Evolutionary conservation across 2,888 invertebrate genomes (phyloP), one percentile per base, ranked within the genome.

Genomic region (Polylopha cassiicola): DNA sequence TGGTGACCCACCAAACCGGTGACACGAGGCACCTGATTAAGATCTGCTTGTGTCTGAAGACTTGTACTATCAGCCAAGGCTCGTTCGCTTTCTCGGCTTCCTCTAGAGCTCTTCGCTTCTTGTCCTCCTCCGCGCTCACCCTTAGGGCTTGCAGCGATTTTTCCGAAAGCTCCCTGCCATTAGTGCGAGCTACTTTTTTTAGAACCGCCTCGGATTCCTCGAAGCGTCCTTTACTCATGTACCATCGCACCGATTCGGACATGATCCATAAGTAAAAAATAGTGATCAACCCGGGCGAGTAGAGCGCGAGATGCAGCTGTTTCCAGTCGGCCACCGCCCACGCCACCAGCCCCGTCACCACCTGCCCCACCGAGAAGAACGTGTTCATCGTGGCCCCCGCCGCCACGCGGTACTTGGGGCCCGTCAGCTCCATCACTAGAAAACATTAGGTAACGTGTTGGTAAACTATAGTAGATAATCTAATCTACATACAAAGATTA

Each of bases 161-260:
- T 0, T 73, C 64, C 1, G 73, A 72, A 2, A 81, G 37, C 8
- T 56, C 38, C 17, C 51, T 75, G 3, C 82, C 85, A 46, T 92
- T 92, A 0, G 89, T 72, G 49, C 69, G 74, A 0, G 92, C 90
- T 2, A 91, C 88, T 45, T 80, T 87, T 22, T 86, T 84, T 6
- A 92, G 72, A 3, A 91, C 87, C n/a, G 66, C 68, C 51, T 89
- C 89, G 0, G 92, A 91, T 48, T 91, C 87, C 8, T 89, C 86
- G 41, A 87, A 87, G 33, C 88, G 85, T 1, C 89, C 89, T 58
- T 91, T 90, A 37, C 90, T 89, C 49, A 93, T 73, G 31, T 92
- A 86, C 94, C 94, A 95, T 37, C 94, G 86, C 0, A 92, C 84
- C 2, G 92, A 92, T 68, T 92, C 92, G 0, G 90, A 88, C 39